A percentile compares a stretch with the other conserved stretches of the same genome.
Conservation (phyloP, 1,140 invertebrate genomes). For the Arctopsyche grandis region DNA sequence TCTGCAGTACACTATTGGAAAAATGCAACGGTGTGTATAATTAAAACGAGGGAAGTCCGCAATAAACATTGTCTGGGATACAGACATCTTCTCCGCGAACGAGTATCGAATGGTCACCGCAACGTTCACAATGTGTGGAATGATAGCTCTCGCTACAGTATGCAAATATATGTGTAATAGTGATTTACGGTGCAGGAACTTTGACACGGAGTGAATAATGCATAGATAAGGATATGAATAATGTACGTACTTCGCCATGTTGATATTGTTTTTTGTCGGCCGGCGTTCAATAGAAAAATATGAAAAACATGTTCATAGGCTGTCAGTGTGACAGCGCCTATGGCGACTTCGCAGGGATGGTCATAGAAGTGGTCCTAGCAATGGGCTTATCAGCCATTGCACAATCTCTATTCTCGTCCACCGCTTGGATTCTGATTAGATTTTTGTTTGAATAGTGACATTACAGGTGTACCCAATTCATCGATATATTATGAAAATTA, state of each 20-base stretch:
- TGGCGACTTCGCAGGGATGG: background rate
- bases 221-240: background rate
- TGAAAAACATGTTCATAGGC: background rate
- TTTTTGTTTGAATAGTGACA: too few relatives aligned
- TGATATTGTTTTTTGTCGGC: background rate
- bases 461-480: too few relatives aligned
- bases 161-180: background rate
- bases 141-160: background rate
- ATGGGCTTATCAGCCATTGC: background rate
- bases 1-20: too few relatives aligned
- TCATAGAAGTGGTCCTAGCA: background rate
- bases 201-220: too few relatives aligned
- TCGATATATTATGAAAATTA: too few relatives aligned
- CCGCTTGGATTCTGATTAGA: too few relatives aligned
- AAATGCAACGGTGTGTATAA: too few relatives aligned
- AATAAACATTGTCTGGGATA: too few relatives aligned
- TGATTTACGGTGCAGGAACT: background rate
- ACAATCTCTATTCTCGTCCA: background rate
- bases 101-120: too few relatives aligned
- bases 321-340: background rate
- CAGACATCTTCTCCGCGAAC: too few relatives aligned
- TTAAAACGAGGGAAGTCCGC: too few relatives aligned
- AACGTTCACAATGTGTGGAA: background rate
- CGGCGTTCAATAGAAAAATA: background rate
- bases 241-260: background rate